Evolutionary conservation across 2,113 vertebrate species (phyloP).

Genomic region (Plestiodon gilberti): DNA sequence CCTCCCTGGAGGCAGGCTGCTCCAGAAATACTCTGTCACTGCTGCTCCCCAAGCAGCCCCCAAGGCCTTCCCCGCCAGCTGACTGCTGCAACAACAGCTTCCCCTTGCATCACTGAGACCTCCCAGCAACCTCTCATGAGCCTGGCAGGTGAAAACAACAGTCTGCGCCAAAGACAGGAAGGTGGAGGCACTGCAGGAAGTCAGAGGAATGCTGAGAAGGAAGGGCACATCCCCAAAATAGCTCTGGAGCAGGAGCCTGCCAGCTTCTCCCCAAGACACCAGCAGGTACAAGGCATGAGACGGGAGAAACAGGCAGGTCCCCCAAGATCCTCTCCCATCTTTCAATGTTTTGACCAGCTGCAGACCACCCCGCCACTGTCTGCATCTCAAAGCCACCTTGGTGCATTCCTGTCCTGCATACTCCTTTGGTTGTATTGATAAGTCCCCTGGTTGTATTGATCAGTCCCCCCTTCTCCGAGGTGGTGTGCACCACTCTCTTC

Average conservation of each 20-base stretch:
- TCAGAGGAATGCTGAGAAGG: not conserved
- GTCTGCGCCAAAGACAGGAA: not conserved
- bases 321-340: not conserved
- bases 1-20: slow-evolving; percentile 24
- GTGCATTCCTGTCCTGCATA: not conserved
- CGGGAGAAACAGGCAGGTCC: not conserved
- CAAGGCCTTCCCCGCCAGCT: not conserved
- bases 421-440: too few species aligned
- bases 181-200: not conserved
- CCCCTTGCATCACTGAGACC: slow-evolving; percentile 14
- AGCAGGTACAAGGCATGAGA: not conserved
- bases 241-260: not conserved
- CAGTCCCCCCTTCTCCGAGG: too few species aligned
- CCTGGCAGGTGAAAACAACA: not conserved
- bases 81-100: not conserved
- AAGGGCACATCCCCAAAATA: not conserved
- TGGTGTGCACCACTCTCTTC: too few species aligned
- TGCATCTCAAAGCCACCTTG: not conserved
- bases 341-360: not conserved
- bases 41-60: not conserved
- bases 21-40: not conserved
- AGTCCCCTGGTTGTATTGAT: too few species aligned
- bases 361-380: not conserved
- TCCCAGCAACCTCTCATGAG: not conserved
- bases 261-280: not conserved